Conservation (phyloP, 2,113 vertebrate species). For the Syrmaticus mikado region DNA sequence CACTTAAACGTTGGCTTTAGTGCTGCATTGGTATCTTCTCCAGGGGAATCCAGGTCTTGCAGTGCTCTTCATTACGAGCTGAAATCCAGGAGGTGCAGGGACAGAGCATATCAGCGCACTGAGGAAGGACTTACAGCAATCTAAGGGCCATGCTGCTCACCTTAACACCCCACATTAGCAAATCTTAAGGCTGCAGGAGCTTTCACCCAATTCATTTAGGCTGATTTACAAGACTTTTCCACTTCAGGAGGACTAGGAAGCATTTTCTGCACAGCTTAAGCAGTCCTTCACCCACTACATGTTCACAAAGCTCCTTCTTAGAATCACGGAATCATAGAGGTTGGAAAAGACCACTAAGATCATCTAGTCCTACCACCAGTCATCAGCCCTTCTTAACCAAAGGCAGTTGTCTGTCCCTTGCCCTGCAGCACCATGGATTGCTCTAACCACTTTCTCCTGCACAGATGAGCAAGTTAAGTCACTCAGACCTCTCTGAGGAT, state of each 20-base stretch:
- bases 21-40: neutral
- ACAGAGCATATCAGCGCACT: neutral
- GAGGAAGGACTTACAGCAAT: neutral
- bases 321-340: too few relatives aligned
- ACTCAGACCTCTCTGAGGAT: neutral
- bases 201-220: neutral
- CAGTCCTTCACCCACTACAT: neutral
- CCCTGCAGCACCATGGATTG: fast-evolving
- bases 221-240: neutral
- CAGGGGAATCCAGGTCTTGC: neutral
- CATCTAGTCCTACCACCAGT: too few relatives aligned
- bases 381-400: neutral
- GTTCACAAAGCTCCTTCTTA: too few relatives aligned
- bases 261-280: neutral
- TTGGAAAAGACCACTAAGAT: too few relatives aligned
- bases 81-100: neutral
- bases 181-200: neutral
- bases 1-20: neutral
- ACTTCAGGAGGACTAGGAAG: neutral
- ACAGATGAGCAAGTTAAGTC: neutral
- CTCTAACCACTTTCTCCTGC: neutral
- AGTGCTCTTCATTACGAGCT: neutral
- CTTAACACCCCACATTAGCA: neutral
- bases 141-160: neutral
- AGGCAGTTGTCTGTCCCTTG: neutral